Evolutionary conservation across 2,888 invertebrate species (phyloP), one percentile per base, ranked within the genome.

Genomic region (Augochlorella aurata): DNA sequence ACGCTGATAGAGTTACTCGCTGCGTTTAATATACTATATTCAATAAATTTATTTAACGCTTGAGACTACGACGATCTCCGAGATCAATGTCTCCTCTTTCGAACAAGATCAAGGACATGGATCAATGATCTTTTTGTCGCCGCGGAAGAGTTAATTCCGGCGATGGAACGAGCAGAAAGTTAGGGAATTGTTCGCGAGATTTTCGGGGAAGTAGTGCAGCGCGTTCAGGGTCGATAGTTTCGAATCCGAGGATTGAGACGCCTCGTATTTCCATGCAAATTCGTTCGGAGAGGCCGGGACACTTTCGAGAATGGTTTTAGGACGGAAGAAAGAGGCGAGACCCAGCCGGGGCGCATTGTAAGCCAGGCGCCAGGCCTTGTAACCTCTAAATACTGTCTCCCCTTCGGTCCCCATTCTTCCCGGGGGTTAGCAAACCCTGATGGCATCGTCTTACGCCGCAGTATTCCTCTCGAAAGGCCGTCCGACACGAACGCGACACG

Each of bases 351-450:
- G 65, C 49, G 47, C 58, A 65, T 82, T 77, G 80, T 82, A 72
- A 84, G 67, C 63, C 74, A 82, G 77, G 82, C 74, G 74, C 82
- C 80, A 80, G 81, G 69, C 72, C 85, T 81, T 70, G 66, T 81
- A 85, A 87, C 79, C 85, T 86, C 69, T 69, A 67, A 84, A 81
- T 71, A 77, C 66, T 38, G 69, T 73, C 73, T 63, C 72, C 81
- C 73, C 70, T 71, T 10, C 24, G 58, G 61, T 63, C 68, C 72
- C 63, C 72, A 58, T 73, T 77, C 63, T 69, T 68, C 38, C 67
- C 24, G 5, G 58, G 79, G 78, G 74, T 74, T 77, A 54, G 78
- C 65, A 84, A 74, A 74, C 74, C 81, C 68, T 79, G 29, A 58
- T 49, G 74, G 83, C 67, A 38, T 83, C 84, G 76, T 74, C 84